phyloP scores from a whole-genome alignment of 2,113 vertebrate genomes.

The Salvelinus alpinus region DNA sequence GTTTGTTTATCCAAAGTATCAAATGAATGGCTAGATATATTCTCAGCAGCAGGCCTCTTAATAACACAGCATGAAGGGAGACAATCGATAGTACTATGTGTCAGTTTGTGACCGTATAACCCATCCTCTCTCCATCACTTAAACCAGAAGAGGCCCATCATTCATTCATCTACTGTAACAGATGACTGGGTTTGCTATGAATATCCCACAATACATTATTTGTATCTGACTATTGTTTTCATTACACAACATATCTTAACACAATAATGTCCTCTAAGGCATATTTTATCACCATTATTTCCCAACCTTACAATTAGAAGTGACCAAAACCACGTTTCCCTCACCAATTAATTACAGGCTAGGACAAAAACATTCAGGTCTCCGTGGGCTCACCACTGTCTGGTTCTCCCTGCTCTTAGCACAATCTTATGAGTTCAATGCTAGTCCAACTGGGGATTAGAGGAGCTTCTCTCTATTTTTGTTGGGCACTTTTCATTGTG shows the following conservation, averaged over 20 bases:
- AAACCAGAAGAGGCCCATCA: background rate
- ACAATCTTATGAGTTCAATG: slow-evolving; percentile 63
- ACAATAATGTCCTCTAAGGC: background rate
- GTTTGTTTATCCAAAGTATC: slow-evolving; percentile 71
- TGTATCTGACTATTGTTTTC: slow-evolving; percentile 32
- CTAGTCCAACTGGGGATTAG: slow-evolving; percentile 53
- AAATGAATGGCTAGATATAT: slow-evolving; percentile 71
- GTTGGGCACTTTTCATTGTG: slow-evolving; percentile 66
- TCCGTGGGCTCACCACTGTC: slow-evolving; percentile 52
- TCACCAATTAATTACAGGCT: slow-evolving; percentile 61
- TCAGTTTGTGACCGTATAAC: background rate
- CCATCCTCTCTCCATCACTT: slow-evolving; percentile 8
- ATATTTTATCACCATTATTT: slow-evolving; percentile 38
- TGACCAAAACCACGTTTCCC: slow-evolving; percentile 40
- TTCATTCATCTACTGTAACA: no score
- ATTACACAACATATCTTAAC: slow-evolving; percentile 36
- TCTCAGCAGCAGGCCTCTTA: slow-evolving; percentile 30
- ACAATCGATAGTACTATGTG: slow-evolving; percentile 26
- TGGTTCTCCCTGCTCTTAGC: slow-evolving; percentile 49
- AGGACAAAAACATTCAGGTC: slow-evolving; percentile 56
- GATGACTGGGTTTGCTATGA: background rate
- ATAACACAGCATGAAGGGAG: slow-evolving; percentile 41
- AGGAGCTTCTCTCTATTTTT: slow-evolving; percentile 55
- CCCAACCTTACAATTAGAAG: slow-evolving; percentile 49
- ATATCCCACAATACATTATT: slow-evolving; percentile 14